Percentiles rank a stretch among this genome's conserved stretches.
Evolutionary conservation across 2,113 vertebrate species (phyloP).

Genomic region (Petroica traversi): DNA sequence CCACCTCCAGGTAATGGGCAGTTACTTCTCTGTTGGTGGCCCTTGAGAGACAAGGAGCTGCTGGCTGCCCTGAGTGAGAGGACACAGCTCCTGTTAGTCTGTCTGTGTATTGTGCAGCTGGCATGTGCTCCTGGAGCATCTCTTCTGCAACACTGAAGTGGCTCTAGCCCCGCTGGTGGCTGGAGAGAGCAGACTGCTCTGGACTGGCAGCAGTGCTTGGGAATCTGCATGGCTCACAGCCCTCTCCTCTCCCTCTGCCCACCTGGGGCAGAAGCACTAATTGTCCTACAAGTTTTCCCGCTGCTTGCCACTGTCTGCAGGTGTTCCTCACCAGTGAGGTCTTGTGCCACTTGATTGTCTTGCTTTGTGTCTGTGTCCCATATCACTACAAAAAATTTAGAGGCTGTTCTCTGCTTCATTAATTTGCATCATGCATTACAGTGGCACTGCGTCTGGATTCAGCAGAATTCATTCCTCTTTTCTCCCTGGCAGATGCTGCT

Average conservation of each 20-base stretch:
- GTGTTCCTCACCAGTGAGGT: neutral
- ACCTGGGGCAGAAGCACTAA: fast-evolving
- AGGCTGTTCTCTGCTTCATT: neutral
- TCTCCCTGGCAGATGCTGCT: neutral
- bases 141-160: neutral
- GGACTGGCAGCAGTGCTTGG: neutral
- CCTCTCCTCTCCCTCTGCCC: neutral
- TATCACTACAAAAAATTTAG: neutral
- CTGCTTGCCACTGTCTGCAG: neutral
- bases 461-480: neutral
- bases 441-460: neutral
- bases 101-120: neutral
- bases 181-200: neutral
- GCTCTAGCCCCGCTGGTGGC: neutral
- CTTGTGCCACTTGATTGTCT: neutral
- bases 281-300: neutral
- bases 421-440: neutral
- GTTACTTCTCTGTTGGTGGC: neutral
- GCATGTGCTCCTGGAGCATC: neutral
- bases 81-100: neutral
- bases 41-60: neutral
- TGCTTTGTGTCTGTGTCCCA: neutral
- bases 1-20: neutral
- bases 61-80: neutral
- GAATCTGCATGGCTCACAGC: fast-evolving